Evolutionary conservation across 2,888 invertebrate genomes (phyloP), one percentile per base, ranked within the genome.

Genomic region (Epinotia brunnichana): DNA sequence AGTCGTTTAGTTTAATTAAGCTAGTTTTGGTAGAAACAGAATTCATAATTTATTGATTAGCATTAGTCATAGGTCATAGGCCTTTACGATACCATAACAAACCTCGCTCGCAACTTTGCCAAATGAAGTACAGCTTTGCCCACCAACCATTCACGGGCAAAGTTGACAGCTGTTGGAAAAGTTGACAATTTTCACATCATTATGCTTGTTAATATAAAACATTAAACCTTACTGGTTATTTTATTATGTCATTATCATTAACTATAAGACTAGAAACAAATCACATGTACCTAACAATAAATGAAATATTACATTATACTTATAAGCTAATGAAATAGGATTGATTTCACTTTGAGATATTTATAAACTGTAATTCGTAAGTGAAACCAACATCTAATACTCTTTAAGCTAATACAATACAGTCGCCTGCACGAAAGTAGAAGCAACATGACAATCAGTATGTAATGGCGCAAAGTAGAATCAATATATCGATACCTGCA

Each of bases 121-220:
- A 44, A 13, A 11, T 7, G 29, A 29, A 29, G 29, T 7, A 7
- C 7, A 7, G 7, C 29, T 29, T 29, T 29, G 29, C 29, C 29
- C 29, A 29, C 5, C 29, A 24, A 35, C 3, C 19, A 35, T 11
- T 3, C 11, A 35, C 15, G 61, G 61, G 61, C 61, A 41, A 61
- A 61, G 41, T 61, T 61, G 21, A 21, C 41, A 44, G 3, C 39
- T 19, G 17, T 39, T 19, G 39, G 39, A 13, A 60, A 60, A 60
- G 4, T 39, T 60, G 59, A 1, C 39, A 39, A 39, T 10, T n/a
- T n/a, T 35, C 11, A n/a, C 24, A 24, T 56, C n/a, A 56, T 4
- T n/a, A 44, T 44, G 35, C 35, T 35, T 7, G 9, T 35, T 35
- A 9, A 44, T 44, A 44, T 35, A 44, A 44, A 44, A 44, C 44